Percentiles rank a stretch among this genome's conserved stretches.
phyloP scores from a whole-genome alignment of 2,888 invertebrate species.

The Ashinkailepas kermadecensis region DNA sequence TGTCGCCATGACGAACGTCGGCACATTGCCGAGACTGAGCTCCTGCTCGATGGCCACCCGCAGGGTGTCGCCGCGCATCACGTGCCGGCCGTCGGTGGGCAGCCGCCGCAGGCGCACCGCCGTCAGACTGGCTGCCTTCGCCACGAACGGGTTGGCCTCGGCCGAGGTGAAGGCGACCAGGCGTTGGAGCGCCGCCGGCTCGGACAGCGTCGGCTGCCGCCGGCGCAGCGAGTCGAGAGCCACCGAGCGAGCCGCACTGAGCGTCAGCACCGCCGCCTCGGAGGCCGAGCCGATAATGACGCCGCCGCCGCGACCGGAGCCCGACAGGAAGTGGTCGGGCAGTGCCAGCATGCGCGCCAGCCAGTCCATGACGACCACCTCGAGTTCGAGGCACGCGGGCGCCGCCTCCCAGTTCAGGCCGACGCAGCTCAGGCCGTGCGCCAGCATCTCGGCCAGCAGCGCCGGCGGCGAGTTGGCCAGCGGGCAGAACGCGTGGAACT shows the following conservation, averaged over 20 bases:
- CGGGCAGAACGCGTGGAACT: no score
- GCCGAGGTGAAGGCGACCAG: slow-evolving; percentile 75
- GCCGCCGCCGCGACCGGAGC: not conserved
- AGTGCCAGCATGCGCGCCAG: no score
- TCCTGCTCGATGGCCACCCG: slow-evolving; percentile 67
- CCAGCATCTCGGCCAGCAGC: no score
- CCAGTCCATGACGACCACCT: no score
- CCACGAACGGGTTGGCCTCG: slow-evolving; percentile 82
- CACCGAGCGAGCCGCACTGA: not conserved
- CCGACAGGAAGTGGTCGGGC: no score
- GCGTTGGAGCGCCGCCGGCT: not conserved
- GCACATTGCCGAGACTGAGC: slow-evolving; percentile 67
- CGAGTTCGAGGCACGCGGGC: no score
- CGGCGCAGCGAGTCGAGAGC: not conserved
- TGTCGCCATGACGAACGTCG: slow-evolving; percentile 79
- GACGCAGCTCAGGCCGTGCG: no score
- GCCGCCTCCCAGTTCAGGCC: no score
- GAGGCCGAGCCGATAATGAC: not conserved
- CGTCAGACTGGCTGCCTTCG: slow-evolving; percentile 71
- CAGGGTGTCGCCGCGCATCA: slow-evolving; percentile 59
- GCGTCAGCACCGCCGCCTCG: not conserved
- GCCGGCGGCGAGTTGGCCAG: no score
- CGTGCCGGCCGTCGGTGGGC: slow-evolving; percentile 57
- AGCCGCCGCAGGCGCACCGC: slow-evolving; percentile 68
- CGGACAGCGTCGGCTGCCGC: not conserved